phyloP scores from a whole-genome alignment of 1,140 invertebrate species.

The Nasonia longicornis region DNA sequence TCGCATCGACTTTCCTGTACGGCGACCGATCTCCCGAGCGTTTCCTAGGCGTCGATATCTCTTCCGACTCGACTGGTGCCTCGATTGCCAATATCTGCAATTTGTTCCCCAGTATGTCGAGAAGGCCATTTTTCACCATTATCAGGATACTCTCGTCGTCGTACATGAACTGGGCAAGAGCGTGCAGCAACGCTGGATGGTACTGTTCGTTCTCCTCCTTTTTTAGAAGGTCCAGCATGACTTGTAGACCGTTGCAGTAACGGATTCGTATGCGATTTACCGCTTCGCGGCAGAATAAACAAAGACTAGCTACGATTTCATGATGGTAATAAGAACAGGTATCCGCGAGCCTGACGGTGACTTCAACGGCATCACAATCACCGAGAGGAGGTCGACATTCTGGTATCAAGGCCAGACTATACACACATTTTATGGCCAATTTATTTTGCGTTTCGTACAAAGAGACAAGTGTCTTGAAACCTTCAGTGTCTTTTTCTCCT shows the following conservation, averaged over 20 bases:
- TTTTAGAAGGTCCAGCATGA: constrained; percentile 57
- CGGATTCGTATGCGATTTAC: constrained; percentile 59
- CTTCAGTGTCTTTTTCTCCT: constrained; percentile 52
- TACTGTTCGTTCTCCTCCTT: constrained; percentile 52
- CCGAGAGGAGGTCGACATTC: constrained; percentile 60
- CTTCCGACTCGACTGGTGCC: constrained; percentile 39
- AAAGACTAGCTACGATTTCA: constrained; percentile 56
- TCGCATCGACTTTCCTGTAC: constrained; percentile 44
- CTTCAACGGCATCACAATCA: constrained; percentile 55
- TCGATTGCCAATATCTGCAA: constrained; percentile 55
- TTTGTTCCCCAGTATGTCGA: constrained; percentile 57
- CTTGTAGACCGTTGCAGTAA: constrained; percentile 54
- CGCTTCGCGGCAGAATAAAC: constrained; percentile 62
- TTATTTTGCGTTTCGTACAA: constrained; percentile 51
- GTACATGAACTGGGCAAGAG: constrained; percentile 57
- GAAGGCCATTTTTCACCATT: constrained; percentile 61
- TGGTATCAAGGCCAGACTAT: constrained; percentile 57
- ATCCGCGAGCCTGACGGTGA: constrained; percentile 52
- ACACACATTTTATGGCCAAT: constrained; percentile 59
- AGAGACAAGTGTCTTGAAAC: constrained; percentile 56
- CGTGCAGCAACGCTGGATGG: constrained; percentile 57
- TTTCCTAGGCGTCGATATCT: constrained; percentile 52
- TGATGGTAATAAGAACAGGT: constrained; percentile 43
- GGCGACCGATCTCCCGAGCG: constrained; percentile 51
- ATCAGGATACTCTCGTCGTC: constrained; percentile 58